Evolutionary conservation across 2,888 invertebrate genomes (phyloP), one percentile per base, ranked within the genome.

Genomic region (Exocentrus adspersus): DNA sequence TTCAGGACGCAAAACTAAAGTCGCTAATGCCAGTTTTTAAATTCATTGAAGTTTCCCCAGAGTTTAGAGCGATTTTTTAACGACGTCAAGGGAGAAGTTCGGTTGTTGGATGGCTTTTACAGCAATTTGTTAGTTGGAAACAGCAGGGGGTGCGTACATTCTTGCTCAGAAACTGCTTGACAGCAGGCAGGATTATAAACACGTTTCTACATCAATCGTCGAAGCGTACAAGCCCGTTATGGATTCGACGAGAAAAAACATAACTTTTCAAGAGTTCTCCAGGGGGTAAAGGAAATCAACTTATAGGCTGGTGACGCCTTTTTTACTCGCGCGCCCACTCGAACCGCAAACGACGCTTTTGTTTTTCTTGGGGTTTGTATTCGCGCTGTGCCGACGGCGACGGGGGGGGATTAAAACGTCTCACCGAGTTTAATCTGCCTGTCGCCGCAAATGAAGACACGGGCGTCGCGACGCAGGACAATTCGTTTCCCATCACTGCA

Each of bases 281-380:
- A 2, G 24, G 5, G 9, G 14, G 7, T 7, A 6, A 48, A 28
- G 48, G 6, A 48, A 48, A 48, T 28, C 28, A 24, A 48, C 16
- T 48, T 48, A 48, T 48, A 24, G 12, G 28, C 24, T 16, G 48
- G 24, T 48, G 48, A 7, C 48, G 48, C 14, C 45, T n/a, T n/a
- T n/a, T n/a, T n/a, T 6, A 16, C 28, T 28, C 14, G 28, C 48
- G 28, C 28, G 20, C 48, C 28, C 20, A 48, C 28, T 28, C 28
- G 17, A 48, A 24, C 24, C 48, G 17, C 48, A 6, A 48, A 24
- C 28, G 17, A 28, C 7, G 10, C 48, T 28, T 48, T 28, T 48
- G 48, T 48, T 48, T 48, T 48, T 17, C 48, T 24, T 46, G 14
- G n/a, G 14, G 12, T 46, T n/a, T 21, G 20, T 24, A 46, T 46